Evolutionary conservation across 1,140 invertebrate species (phyloP), one percentile per base, ranked within the genome.

Genomic region (Rhagoletis pomonella): DNA sequence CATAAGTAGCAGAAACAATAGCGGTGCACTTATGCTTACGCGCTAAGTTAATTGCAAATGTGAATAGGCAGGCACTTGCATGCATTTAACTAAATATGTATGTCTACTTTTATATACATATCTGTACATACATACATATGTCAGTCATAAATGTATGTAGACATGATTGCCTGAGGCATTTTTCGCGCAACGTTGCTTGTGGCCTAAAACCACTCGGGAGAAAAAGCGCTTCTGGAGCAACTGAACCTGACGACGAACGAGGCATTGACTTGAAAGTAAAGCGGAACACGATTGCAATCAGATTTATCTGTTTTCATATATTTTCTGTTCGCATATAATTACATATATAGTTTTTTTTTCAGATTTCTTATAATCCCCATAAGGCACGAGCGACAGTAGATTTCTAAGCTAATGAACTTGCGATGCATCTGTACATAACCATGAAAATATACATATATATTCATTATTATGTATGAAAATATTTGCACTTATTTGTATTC

Each of bases 1-100:
- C 73, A 81, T 81, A 81, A 55, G 73, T 47, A 77, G 7, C 47
- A 29, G 29, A 29, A 17, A n/a, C 14, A 29, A 29, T 6, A 55
- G n/a, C 55, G n/a, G 47, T 1, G 47, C 4, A 29, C 29, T 0
- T 29, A 9, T 1, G n/a, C 1, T 81, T 29, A 58, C 55, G 50
- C 6, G 73, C 73, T 58, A 55, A 81, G 47, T 81, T 55, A 59
- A 81, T 81, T 81, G 73, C 73, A 44, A n/a, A 44, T n/a, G 4
- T 47, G 73, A 10, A 58, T 17, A 62, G 4, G n/a, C n/a, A n/a
- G n/a, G 60, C n/a, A 62, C 60, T 4, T 62, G 17, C 60, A 2
- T 55, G 73, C 4, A 47, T 73, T 0, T 19, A 29, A 29, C 0
- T 29, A 29, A 29, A 29, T 29, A 69, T 14, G 42, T 69, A 44